Conservation (phyloP, 2,888 invertebrate genomes). For the Sisyra terminalis region DNA sequence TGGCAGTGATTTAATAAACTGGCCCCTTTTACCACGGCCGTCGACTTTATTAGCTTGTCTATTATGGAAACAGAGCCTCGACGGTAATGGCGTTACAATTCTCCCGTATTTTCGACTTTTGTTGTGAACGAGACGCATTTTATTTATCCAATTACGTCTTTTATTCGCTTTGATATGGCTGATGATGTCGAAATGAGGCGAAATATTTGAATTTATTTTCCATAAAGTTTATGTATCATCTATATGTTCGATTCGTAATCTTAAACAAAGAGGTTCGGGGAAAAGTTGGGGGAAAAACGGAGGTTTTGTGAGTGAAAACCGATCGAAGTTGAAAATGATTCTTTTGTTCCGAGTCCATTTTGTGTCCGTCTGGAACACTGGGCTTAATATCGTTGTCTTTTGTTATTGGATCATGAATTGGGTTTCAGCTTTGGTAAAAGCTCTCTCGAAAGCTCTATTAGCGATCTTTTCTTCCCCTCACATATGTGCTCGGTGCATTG, state of each 20-base stretch:
- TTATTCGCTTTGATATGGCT: no score
- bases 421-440: conserved; percentile 30
- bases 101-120: no score
- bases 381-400: conserved; percentile 31
- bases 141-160: no score
- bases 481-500: neutral
- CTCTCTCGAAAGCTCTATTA: conserved; percentile 30
- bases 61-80: no score
- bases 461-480: conserved; percentile 23
- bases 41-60: no score
- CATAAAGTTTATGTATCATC: no score
- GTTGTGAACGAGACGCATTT: no score
- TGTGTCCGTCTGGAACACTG: conserved; percentile 6
- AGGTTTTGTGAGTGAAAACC: neutral
- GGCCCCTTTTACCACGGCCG: neutral
- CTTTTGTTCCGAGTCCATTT: conserved; percentile 8
- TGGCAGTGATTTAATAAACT: conserved; percentile 1
- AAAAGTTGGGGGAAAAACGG: neutral
- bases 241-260: neutral
- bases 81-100: no score
- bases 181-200: no score
- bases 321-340: neutral
- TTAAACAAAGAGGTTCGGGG: neutral
- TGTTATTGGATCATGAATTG: conserved; percentile 34
- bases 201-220: no score